Evolutionary conservation across 2,113 vertebrate genomes (phyloP).

Genomic region (Oryzias javanicus): DNA sequence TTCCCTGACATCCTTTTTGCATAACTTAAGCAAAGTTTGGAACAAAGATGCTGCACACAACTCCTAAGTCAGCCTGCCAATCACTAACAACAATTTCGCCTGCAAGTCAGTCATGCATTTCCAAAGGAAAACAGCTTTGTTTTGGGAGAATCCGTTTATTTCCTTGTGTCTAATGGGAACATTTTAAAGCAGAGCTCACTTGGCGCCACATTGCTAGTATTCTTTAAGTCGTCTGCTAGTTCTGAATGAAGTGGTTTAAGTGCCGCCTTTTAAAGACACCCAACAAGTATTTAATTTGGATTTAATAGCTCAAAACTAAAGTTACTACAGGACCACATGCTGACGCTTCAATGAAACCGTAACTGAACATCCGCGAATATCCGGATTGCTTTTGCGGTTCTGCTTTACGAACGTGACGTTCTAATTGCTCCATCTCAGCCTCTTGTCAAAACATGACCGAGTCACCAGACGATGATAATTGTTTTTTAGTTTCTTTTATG

Average conservation of each 20-base stretch:
- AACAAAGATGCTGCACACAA: no score
- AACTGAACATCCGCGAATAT: constrained; percentile 32
- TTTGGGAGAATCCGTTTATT: constrained; percentile 14
- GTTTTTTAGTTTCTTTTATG: no score
- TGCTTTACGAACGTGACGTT: no score
- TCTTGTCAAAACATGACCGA: no score
- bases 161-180: constrained; percentile 28
- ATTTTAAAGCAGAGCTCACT: constrained; percentile 30
- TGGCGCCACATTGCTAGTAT: constrained; percentile 19
- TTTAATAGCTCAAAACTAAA: constrained; percentile 40
- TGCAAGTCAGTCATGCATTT: no score
- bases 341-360: constrained; percentile 45
- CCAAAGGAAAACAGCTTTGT: neutral
- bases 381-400: neutral
- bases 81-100: no score
- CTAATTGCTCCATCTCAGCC: no score
- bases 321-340: constrained; percentile 44
- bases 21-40: no score
- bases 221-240: constrained; percentile 36
- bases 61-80: no score
- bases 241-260: constrained; percentile 54
- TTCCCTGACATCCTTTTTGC: no score
- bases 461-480: no score
- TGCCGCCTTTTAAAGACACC: constrained; percentile 23
- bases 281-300: constrained; percentile 23